Percentiles rank a stretch among this genome's conserved stretches.
Evolutionary conservation across 2,113 vertebrate genomes (phyloP).

Genomic region (Oplegnathus fasciatus): DNA sequence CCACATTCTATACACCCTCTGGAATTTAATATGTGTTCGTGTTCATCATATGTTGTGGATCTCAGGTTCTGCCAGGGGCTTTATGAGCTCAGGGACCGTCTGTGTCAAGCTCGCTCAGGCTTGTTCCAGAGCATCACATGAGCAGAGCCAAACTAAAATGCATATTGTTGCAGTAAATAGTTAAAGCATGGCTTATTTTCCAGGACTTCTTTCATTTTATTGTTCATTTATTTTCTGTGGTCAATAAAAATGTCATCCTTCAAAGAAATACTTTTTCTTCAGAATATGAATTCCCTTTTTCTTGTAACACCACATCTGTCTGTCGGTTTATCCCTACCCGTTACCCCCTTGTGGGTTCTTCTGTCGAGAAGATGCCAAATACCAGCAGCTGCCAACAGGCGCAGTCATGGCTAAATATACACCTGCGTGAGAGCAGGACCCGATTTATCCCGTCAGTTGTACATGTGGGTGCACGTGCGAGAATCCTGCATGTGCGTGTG

Average conservation of each 20-base stretch:
- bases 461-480: conserved; percentile 14
- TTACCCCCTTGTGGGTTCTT: conserved; percentile 45
- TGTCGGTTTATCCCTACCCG: neutral
- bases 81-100: conserved; percentile 1
- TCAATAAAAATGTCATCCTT: neutral
- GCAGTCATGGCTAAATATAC: conserved; percentile 71
- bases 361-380: conserved; percentile 71
- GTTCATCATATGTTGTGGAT: neutral
- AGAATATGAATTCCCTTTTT: neutral
- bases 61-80: neutral
- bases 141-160: neutral
- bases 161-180: neutral
- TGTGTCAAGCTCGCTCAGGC: neutral
- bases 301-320: neutral
- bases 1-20: neutral
- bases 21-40: neutral
- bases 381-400: conserved; percentile 53
- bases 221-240: neutral
- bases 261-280: neutral
- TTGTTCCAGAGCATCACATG: too few species aligned
- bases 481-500: neutral
- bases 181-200: neutral
- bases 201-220: neutral
- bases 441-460: conserved; percentile 40
- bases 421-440: conserved; percentile 51